phyloP scores from a whole-genome alignment of 2,888 invertebrate genomes.

The Drosophila eohydei region DNA sequence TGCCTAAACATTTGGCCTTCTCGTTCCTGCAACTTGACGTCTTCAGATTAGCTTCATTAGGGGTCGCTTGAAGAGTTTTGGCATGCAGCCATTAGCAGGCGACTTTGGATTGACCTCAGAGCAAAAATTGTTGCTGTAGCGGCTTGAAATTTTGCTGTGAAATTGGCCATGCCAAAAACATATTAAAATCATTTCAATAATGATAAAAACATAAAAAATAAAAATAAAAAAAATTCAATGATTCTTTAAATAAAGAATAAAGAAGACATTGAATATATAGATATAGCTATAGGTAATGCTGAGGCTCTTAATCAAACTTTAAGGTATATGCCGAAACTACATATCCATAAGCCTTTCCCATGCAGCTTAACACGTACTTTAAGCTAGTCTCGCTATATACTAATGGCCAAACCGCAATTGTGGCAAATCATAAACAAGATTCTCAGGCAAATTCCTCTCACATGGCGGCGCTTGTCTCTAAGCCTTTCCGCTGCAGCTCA shows the following conservation, averaged over 20 bases:
- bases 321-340: not conserved
- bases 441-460: not conserved
- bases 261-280: no score
- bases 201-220: no score
- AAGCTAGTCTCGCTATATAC: not conserved
- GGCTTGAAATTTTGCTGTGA: not conserved
- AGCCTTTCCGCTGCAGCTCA: conserved; percentile 41
- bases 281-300: no score
- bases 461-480: conserved; percentile 4
- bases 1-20: accelerated
- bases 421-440: not conserved
- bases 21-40: not conserved
- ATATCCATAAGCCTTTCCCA: conserved; percentile 32
- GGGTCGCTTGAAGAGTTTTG: not conserved
- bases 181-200: no score
- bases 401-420: not conserved
- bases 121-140: not conserved
- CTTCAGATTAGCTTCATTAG: not conserved
- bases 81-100: not conserved
- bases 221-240: no score
- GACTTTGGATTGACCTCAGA: not conserved
- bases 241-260: no score
- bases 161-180: no score
- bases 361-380: conserved; percentile 4
- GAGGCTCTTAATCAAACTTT: not conserved